These are phyloP conservation scores for Ellobius talpinus DNA, from an alignment of 2,113 vertebrate genomes.

Conservation along the genomic window DNA sequence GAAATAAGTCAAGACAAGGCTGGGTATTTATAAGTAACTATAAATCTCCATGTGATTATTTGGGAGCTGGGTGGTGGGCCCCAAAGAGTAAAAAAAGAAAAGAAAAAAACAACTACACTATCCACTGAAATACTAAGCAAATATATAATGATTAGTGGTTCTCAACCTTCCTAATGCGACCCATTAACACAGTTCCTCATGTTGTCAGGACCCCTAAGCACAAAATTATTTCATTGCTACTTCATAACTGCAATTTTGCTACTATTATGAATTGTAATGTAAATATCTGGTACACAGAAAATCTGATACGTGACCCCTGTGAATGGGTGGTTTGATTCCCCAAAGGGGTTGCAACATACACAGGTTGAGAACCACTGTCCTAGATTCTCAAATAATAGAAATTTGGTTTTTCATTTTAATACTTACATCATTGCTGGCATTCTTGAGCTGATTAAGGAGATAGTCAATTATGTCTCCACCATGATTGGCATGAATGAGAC, in stretches of 20 bases:
- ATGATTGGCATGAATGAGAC: constrained; percentile 99
- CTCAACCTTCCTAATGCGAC: not conserved
- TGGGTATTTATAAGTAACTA: too few relatives aligned
- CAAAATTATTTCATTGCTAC: not conserved
- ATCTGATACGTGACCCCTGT: too few relatives aligned
- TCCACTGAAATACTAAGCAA: constrained; percentile 11
- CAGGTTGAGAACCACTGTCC: not conserved
- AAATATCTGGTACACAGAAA: not conserved
- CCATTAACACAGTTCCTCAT: not conserved
- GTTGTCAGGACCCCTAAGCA: not conserved
- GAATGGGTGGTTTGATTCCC: not conserved
- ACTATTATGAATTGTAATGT: not conserved
- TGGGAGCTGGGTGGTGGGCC: too few relatives aligned
- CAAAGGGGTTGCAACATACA: not conserved
- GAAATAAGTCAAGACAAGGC: too few relatives aligned
- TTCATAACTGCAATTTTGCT: not conserved
- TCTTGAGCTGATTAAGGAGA: constrained; percentile 98
- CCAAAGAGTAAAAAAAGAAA: too few relatives aligned
- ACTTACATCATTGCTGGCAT: constrained; percentile 98
- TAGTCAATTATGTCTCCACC: constrained; percentile 99
- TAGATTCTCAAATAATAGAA: constrained; percentile 31
- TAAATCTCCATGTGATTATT: too few relatives aligned
- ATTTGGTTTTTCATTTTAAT: constrained; percentile 25
- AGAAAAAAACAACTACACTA: not conserved
- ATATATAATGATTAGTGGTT: not conserved